Percentiles rank a stretch among this genome's conserved stretches.
phyloP scores from a whole-genome alignment of 2,888 invertebrate genomes.

The Eumerus sabulonum region DNA sequence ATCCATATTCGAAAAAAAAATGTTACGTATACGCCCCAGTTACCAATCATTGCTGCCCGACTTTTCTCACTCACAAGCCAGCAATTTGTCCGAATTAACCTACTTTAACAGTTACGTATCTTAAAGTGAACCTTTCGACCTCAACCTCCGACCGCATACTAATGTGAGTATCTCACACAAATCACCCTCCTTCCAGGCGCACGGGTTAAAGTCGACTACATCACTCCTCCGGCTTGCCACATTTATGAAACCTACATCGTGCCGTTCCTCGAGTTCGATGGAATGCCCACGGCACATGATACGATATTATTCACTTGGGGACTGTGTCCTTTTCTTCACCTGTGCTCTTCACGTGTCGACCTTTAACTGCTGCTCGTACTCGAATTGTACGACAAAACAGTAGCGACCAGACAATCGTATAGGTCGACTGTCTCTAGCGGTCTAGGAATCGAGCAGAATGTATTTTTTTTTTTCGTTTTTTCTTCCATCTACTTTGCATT shows the following conservation, averaged over 20 bases:
- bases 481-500: slow-evolving; percentile 52
- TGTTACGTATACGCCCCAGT: not conserved
- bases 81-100: slow-evolving; percentile 52
- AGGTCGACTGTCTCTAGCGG: too few relatives aligned
- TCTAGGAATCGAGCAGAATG: too few relatives aligned
- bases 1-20: not conserved
- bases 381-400: slow-evolving; percentile 29
- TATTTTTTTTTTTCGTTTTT: too few relatives aligned
- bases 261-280: too few relatives aligned
- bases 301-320: slow-evolving; percentile 45
- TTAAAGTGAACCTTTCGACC: slow-evolving; percentile 41
- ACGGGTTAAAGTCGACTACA: too few relatives aligned
- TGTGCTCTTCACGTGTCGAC: slow-evolving; percentile 28
- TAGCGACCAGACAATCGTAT: too few relatives aligned
- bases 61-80: too few relatives aligned
- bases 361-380: slow-evolving; percentile 44
- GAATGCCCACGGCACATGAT: slow-evolving; percentile 31
- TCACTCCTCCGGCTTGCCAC: too few relatives aligned
- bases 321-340: slow-evolving; percentile 60
- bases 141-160: slow-evolving; percentile 25
- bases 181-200: too few relatives aligned
- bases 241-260: too few relatives aligned
- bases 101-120: slow-evolving; percentile 33
- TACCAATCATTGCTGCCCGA: not conserved
- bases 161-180: too few relatives aligned